phyloP scores from a whole-genome alignment of 2,888 invertebrate species.

The Ecliptopera silaceata region DNA sequence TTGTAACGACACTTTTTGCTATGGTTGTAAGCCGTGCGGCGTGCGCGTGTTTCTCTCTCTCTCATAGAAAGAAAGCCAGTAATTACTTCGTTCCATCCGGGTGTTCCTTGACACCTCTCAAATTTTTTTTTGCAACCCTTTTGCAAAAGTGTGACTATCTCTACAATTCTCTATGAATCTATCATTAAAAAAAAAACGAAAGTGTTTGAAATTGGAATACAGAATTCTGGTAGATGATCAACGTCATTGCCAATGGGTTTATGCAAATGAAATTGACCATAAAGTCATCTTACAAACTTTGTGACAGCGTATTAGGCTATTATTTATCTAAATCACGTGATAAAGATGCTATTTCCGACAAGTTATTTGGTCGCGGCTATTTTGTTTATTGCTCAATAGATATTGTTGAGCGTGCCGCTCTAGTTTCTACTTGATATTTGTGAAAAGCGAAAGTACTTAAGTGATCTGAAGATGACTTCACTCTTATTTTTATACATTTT shows the following conservation, averaged over 20 bases:
- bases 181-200: background rate
- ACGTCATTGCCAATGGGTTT: slow-evolving; percentile 3
- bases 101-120: too few species aligned
- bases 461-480: slow-evolving; percentile 14
- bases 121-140: too few species aligned
- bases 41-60: too few species aligned
- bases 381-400: slow-evolving; percentile 22
- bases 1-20: too few species aligned
- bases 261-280: slow-evolving; percentile 25
- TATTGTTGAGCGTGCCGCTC: slow-evolving; percentile 11
- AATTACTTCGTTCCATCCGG: too few species aligned
- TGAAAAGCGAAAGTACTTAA: slow-evolving; percentile 33
- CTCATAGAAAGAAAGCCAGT: too few species aligned
- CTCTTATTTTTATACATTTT: background rate
- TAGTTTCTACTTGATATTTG: slow-evolving; percentile 19
- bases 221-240: background rate
- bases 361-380: slow-evolving; percentile 18
- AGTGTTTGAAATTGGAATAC: background rate
- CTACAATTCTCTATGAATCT: too few species aligned
- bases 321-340: slow-evolving; percentile 21
- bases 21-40: too few species aligned
- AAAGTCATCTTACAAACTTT: slow-evolving; percentile 20
- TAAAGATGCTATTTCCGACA: slow-evolving; percentile 18
- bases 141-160: too few species aligned
- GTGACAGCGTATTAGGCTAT: slow-evolving; percentile 16